A percentile compares a stretch with the other conserved stretches of the same genome.
These are phyloP conservation scores for Cryptophagus acutangulus DNA, from an alignment of 2,888 invertebrate genomes.

Conservation along the genomic window DNA sequence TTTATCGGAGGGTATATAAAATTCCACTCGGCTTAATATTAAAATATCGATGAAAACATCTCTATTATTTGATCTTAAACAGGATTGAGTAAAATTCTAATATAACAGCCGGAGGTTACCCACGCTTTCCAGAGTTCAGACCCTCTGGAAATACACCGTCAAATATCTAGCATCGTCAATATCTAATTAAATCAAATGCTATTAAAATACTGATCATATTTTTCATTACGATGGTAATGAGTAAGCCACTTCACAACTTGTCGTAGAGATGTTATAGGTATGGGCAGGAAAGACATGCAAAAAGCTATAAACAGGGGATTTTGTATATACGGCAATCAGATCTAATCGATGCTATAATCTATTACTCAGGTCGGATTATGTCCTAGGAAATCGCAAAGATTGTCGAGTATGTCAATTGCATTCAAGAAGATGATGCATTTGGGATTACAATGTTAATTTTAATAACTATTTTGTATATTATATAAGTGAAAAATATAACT, in stretches of 20 bases:
- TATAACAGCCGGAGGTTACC: conserved; percentile 35
- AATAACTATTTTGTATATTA: too few relatives aligned
- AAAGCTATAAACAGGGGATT: conserved; percentile 36
- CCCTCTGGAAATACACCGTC: too few relatives aligned
- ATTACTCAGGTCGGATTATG: conserved; percentile 44
- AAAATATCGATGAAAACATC: conserved; percentile 40
- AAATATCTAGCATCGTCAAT: too few relatives aligned
- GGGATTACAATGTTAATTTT: too few relatives aligned
- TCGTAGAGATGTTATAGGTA: too few relatives aligned
- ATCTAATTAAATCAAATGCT: too few relatives aligned
- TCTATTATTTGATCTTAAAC: conserved; percentile 39
- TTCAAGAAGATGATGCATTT: conserved; percentile 30
- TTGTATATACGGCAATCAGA: conserved; percentile 44
- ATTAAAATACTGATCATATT: too few relatives aligned
- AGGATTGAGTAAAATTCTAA: conserved; percentile 32
- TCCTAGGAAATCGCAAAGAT: conserved; percentile 22
- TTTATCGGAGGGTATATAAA: conserved; percentile 36
- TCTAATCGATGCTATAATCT: conserved; percentile 50
- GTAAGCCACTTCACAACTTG: too few relatives aligned
- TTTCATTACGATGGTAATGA: too few relatives aligned
- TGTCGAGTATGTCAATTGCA: conserved; percentile 29
- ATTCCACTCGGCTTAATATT: conserved; percentile 40
- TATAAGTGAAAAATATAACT: too few relatives aligned
- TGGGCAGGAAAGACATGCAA: too few relatives aligned
- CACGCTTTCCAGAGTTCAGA: conserved; percentile 18